A percentile compares a stretch with the other conserved stretches of the same genome.
These are phyloP conservation scores for Drosophila melanica DNA, from an alignment of 1,140 invertebrate genomes.

Conservation along the genomic window DNA sequence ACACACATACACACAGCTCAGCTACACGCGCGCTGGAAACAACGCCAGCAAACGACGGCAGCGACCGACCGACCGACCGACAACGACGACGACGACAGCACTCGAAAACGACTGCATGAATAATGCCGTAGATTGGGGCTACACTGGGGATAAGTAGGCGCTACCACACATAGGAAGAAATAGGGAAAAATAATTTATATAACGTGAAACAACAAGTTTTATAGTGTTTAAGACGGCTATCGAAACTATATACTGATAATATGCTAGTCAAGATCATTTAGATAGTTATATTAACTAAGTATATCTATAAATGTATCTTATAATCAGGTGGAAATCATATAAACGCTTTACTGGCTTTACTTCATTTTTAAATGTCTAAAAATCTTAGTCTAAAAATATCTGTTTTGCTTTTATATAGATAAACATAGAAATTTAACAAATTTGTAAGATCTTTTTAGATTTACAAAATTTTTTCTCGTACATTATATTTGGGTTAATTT, in stretches of 20 bases:
- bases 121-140: slow-evolving; percentile 54
- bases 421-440: not conserved
- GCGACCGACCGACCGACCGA: slow-evolving; percentile 34
- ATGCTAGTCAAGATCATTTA: not conserved
- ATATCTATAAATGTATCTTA: no score
- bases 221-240: not conserved
- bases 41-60: slow-evolving; percentile 35
- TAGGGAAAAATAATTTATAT: slow-evolving; percentile 12
- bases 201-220: not conserved
- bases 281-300: not conserved
- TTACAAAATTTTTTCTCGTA: no score
- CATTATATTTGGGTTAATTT: no score
- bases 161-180: slow-evolving; percentile 38
- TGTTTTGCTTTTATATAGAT: no score
- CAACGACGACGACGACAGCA: slow-evolving; percentile 28
- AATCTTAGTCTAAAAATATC: no score
- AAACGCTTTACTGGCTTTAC: no score
- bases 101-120: slow-evolving; percentile 60
- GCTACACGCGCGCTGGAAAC: slow-evolving; percentile 77
- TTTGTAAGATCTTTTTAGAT: not conserved
- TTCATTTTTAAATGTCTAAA: no score
- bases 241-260: not conserved
- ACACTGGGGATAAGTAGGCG: slow-evolving; percentile 41
- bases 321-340: no score
- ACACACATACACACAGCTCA: slow-evolving; percentile 28